A percentile compares a stretch with the other conserved stretches of the same genome.
Conservation (phyloP, 2,113 vertebrate species). For the Zonotrichia leucophrys region DNA sequence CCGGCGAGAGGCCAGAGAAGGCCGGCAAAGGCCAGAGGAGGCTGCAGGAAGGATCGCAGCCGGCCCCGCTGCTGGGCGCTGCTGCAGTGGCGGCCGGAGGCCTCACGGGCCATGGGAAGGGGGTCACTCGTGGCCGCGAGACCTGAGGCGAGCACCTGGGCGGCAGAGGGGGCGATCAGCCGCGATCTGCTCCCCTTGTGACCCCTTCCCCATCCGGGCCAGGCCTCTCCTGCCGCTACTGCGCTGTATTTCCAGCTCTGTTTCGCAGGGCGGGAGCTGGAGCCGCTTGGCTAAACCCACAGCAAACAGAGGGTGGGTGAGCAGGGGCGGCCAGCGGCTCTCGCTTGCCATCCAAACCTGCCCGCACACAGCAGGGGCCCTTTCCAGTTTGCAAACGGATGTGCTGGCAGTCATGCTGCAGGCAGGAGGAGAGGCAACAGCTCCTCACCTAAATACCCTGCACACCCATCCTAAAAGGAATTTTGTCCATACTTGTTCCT, state of each 20-base stretch:
- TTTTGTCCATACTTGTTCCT: constrained; percentile 27
- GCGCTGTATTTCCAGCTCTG: neutral
- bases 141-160: neutral
- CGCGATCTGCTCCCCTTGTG: rapidly evolving
- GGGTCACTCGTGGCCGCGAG: rapidly evolving
- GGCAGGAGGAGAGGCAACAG: neutral
- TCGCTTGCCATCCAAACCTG: neutral
- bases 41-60: neutral
- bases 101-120: rapidly evolving
- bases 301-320: neutral
- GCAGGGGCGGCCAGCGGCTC: neutral
- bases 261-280: neutral
- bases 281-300: neutral
- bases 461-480: neutral
- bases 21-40: neutral
- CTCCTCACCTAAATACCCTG: neutral
- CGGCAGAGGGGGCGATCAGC: neutral
- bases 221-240: neutral
- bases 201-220: neutral
- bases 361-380: neutral
- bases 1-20: neutral
- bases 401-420: neutral
- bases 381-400: neutral
- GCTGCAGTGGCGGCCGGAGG: neutral
- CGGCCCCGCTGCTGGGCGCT: neutral